A percentile compares a stretch with the other conserved stretches of the same genome.
phyloP scores from a whole-genome alignment of 2,113 vertebrate species.

The Tetraodon nigroviridis region DNA sequence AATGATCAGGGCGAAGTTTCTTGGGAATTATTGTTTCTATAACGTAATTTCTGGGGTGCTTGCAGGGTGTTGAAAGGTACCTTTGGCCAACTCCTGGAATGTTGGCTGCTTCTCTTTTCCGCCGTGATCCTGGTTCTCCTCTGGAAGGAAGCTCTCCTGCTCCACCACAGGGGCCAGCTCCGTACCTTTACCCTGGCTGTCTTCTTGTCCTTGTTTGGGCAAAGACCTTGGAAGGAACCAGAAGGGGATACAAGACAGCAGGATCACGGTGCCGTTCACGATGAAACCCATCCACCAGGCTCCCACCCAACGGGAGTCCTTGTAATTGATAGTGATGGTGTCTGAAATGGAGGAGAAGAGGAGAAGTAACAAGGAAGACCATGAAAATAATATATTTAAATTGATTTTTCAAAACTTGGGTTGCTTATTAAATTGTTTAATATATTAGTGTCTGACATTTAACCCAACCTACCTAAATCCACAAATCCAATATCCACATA shows the following conservation, averaged over 20 bases:
- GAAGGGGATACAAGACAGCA: slow-evolving; percentile 86
- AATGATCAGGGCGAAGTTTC: too few species aligned
- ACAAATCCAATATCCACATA: slow-evolving; percentile 91
- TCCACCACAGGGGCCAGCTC: slow-evolving; percentile 42
- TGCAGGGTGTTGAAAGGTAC: slow-evolving; percentile 46
- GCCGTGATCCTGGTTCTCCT: slow-evolving; percentile 37
- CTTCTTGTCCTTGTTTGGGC: slow-evolving; percentile 63
- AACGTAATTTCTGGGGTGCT: background rate
- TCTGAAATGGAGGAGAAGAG: slow-evolving; percentile 65
- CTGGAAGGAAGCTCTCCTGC: slow-evolving; percentile 66
- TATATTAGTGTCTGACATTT: too few species aligned
- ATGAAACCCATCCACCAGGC: slow-evolving; percentile 98
- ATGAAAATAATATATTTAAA: too few species aligned
- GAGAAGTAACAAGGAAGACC: background rate
- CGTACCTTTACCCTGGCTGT: slow-evolving; percentile 29
- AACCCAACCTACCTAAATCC: slow-evolving; percentile 77
- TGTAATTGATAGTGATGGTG: slow-evolving; percentile 77
- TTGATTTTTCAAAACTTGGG: too few species aligned
- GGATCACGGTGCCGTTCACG: slow-evolving; percentile 75
- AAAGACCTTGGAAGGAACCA: slow-evolving; percentile 89
- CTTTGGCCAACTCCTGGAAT: slow-evolving; percentile 81
- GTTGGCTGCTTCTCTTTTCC: slow-evolving; percentile 52
- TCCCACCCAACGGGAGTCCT: slow-evolving; percentile 91
- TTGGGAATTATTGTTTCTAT: background rate
- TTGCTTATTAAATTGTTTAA: too few species aligned